These are phyloP conservation scores for Spilarctia lutea DNA, from an alignment of 2,888 invertebrate species.

Conservation along the genomic window DNA sequence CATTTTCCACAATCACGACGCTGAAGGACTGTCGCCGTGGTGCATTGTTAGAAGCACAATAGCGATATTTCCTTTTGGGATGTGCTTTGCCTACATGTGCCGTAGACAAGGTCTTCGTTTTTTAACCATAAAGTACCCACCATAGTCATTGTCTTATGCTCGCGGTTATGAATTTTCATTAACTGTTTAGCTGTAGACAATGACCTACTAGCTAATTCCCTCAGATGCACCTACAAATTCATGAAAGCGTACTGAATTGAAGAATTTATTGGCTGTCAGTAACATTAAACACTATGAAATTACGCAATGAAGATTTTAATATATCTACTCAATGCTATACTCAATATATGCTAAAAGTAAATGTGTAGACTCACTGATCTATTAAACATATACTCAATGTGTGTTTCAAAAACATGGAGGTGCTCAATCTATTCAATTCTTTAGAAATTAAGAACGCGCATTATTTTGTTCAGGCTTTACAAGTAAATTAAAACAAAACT, in stretches of 20 bases:
- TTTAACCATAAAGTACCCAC: constrained; percentile 33
- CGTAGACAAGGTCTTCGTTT: constrained; percentile 56
- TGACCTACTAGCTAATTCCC: constrained; percentile 1
- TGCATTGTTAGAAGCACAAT: constrained; percentile 65
- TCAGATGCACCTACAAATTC: neutral
- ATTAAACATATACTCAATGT: too few relatives aligned
- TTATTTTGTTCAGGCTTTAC: too few relatives aligned
- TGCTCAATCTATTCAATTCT: neutral
- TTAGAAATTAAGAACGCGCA: too few relatives aligned
- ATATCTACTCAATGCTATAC: too few relatives aligned
- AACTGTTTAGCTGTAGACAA: constrained; percentile 2
- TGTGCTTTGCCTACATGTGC: constrained; percentile 50
- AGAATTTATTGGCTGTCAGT: neutral
- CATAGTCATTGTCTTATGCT: constrained; percentile 32
- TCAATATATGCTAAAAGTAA: neutral
- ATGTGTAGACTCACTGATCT: too few relatives aligned
- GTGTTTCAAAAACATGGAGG: neutral
- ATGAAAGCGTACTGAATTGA: neutral
- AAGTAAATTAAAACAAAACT: too few relatives aligned
- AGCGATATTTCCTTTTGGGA: constrained; percentile 63
- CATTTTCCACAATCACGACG: constrained; percentile 56
- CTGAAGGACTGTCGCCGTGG: constrained; percentile 58
- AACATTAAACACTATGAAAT: neutral
- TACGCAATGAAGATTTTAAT: neutral
- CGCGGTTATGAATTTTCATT: constrained; percentile 18